Percentiles rank a stretch among this genome's conserved stretches.
These are phyloP conservation scores for Clivina fossor DNA, from an alignment of 2,888 invertebrate species.

Conservation along the genomic window DNA sequence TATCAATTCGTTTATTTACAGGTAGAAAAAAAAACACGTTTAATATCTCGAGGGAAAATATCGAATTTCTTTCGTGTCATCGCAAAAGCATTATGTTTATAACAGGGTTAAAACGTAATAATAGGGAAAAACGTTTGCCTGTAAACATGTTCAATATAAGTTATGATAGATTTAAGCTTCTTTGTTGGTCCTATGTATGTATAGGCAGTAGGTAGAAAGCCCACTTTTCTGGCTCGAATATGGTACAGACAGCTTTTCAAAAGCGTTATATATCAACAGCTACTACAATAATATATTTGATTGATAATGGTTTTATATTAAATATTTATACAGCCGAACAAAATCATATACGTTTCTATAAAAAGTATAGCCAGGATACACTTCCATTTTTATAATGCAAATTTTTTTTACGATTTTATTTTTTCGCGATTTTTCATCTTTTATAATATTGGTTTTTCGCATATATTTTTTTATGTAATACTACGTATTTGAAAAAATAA, in stretches of 20 bases:
- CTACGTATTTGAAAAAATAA: background rate
- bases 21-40: no score
- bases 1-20: no score
- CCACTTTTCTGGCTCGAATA: slow-evolving; percentile 1
- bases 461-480: no score
- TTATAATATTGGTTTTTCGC: no score
- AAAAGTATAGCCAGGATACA: background rate
- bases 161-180: slow-evolving; percentile 23
- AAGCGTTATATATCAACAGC: slow-evolving; percentile 30
- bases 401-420: background rate
- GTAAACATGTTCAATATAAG: slow-evolving; percentile 8
- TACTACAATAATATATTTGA: slow-evolving; percentile 24
- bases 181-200: slow-evolving; percentile 2
- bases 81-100: background rate
- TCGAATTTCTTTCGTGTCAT: slow-evolving; percentile 30
- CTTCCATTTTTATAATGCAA: slow-evolving; percentile 2
- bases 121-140: slow-evolving; percentile 12
- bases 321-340: slow-evolving; percentile 20
- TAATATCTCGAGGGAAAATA: no score
- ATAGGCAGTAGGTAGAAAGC: slow-evolving; percentile 6
- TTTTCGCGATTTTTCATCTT: no score
- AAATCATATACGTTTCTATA: no score
- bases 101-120: slow-evolving; percentile 25
- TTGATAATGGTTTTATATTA: slow-evolving; percentile 30
- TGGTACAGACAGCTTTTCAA: slow-evolving; percentile 11